phyloP scores from a whole-genome alignment of 2,113 vertebrate species.

The Danio rerio region GRCz12tu NC_133180.1:35543001-35543500 shows the following conservation, averaged over 20 bases:
- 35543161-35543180: background rate
- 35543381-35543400: slow-evolving; percentile 25
- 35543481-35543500: too few species aligned
- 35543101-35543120: background rate
- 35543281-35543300: background rate
- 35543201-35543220: background rate
- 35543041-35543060: background rate
- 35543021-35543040: background rate
- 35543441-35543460: background rate
- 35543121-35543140: background rate
- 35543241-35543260: background rate
- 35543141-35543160: background rate
- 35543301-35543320: background rate
- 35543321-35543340: background rate
- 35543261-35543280: background rate
- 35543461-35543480: too few species aligned
- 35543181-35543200: background rate
- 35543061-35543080: background rate
- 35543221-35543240: background rate
- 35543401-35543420: background rate
- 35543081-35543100: background rate
- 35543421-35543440: slow-evolving; percentile 17
- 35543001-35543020: slow-evolving; percentile 25
- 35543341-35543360: background rate
- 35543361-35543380: background rate